Percentiles rank a stretch among this genome's conserved stretches.
phyloP scores from a whole-genome alignment of 2,797 vertebrate genomes.

The Ibycter americanus region DNA sequence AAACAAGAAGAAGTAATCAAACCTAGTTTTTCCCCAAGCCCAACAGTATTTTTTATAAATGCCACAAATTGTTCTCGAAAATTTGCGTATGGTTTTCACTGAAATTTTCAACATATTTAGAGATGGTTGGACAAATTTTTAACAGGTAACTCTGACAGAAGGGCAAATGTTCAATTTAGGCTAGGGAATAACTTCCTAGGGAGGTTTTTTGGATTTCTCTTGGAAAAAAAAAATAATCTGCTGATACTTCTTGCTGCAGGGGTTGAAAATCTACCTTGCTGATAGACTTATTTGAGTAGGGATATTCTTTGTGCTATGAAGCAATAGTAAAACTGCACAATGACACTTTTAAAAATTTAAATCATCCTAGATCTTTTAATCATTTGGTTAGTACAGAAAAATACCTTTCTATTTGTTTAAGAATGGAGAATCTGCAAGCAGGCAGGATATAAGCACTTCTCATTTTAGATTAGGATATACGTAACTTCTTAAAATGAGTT shows the following conservation, averaged over 20 bases:
- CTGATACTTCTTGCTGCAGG: background rate
- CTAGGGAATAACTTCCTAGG: background rate
- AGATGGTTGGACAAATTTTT: background rate
- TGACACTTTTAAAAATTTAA: background rate
- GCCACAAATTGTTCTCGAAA: background rate
- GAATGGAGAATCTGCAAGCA: background rate
- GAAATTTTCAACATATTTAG: background rate
- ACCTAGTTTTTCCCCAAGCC: background rate
- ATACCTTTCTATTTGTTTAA: background rate
- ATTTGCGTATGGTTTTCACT: background rate
- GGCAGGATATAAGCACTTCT: background rate
- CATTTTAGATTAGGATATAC: background rate
- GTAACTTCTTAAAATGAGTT: background rate
- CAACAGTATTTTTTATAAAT: background rate
- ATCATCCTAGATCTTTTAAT: background rate
- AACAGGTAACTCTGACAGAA: background rate
- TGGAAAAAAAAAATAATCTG: background rate
- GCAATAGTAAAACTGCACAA: background rate
- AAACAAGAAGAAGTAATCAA: background rate
- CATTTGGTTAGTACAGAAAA: background rate
- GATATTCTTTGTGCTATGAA: background rate
- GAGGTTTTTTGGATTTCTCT: background rate
- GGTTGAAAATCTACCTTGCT: background rate
- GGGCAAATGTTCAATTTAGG: background rate
- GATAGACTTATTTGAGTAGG: background rate